These are phyloP conservation scores for Caenorhabditis sp. DNA, from an alignment of 2,888 invertebrate species.

Conservation along the genomic window DNA sequence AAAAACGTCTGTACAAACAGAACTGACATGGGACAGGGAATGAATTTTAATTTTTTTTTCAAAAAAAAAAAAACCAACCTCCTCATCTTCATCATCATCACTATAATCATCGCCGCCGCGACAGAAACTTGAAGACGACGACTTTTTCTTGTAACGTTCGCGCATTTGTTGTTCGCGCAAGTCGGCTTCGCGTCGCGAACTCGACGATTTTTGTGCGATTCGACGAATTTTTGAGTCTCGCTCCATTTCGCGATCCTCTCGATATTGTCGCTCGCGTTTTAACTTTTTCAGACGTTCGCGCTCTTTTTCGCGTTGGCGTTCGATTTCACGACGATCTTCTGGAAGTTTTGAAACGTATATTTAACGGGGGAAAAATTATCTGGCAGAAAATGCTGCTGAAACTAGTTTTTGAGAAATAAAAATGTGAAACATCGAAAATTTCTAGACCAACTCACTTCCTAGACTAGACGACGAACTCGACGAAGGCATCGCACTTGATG, in stretches of 20 bases:
- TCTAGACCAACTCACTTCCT: conserved; percentile 21
- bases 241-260: conserved; percentile 10
- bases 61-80: conserved; percentile 16
- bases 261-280: conserved; percentile 20
- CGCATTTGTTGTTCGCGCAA: conserved; percentile 29
- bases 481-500: neutral
- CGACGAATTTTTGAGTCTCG: conserved; percentile 15
- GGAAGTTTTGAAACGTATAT: conserved; percentile 2
- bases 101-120: conserved; percentile 26
- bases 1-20: too few relatives aligned
- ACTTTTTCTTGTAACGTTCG: conserved; percentile 10
- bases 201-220: neutral
- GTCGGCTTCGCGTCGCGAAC: conserved; percentile 21
- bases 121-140: conserved; percentile 15
- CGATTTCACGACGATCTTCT: conserved; percentile 32
- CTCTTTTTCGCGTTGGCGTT: conserved; percentile 28
- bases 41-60: too few relatives aligned
- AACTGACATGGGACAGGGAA: too few relatives aligned
- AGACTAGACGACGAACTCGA: neutral
- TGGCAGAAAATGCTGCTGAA: neutral
- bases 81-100: conserved; percentile 37
- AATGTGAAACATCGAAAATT: too few relatives aligned
- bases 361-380: neutral
- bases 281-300: conserved; percentile 17
- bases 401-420: too few relatives aligned